Conservation (phyloP, 2,113 vertebrate species). For the Scartelaos histophorus region DNA sequence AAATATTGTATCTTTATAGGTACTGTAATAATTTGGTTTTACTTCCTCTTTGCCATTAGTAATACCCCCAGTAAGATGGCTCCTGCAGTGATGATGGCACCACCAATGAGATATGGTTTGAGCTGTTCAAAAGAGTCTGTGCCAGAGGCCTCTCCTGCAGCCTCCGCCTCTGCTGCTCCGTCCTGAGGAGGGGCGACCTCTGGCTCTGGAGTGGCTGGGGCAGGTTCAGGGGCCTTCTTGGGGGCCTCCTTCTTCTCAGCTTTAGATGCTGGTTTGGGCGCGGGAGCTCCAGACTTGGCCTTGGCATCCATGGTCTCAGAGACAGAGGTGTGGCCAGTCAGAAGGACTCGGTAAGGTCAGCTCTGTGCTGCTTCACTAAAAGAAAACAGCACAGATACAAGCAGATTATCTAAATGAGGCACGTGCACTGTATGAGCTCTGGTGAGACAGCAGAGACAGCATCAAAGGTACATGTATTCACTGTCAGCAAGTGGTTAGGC, state of each 20-base stretch:
- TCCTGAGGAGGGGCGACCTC: conserved; percentile 68
- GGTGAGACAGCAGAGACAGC: conserved; percentile 21
- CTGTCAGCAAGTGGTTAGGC: conserved; percentile 37
- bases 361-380: conserved; percentile 64
- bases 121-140: conserved; percentile 79
- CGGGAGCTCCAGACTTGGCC: conserved; percentile 66
- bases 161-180: conserved; percentile 57
- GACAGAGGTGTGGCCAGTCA: conserved; percentile 61
- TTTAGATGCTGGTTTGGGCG: conserved; percentile 68
- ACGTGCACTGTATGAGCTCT: conserved; percentile 42
- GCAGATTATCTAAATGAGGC: conserved; percentile 56
- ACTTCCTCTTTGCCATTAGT: conserved; percentile 78
- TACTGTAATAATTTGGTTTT: conserved; percentile 42
- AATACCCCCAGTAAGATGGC: conserved; percentile 77
- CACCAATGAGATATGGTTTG: conserved; percentile 80
- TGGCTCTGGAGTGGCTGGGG: conserved; percentile 59
- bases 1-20: conserved; percentile 38
- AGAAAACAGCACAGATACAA: conserved; percentile 56
- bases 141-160: conserved; percentile 57
- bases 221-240: conserved; percentile 64
- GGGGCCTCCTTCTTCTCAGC: conserved; percentile 77
- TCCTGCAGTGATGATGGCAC: conserved; percentile 75
- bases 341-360: conserved; percentile 57
- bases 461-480: conserved; percentile 22
- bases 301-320: conserved; percentile 75